phyloP scores from a whole-genome alignment of 2,888 invertebrate species.

The Epicampocera succincta region DNA sequence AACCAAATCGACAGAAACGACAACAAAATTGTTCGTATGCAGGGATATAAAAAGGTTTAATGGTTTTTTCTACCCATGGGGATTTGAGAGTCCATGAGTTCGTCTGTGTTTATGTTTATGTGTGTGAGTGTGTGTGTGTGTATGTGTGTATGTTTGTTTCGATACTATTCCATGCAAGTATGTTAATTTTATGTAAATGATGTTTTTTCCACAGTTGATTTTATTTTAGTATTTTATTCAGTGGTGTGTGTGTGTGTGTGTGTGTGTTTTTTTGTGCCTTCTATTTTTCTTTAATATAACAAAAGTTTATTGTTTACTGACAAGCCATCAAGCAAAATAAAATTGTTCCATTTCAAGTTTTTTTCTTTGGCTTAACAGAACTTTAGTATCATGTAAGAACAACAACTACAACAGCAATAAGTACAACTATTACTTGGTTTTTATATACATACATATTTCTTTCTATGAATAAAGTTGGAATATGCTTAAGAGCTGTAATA shows the following conservation, averaged over 20 bases:
- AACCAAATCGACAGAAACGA: conserved; percentile 35
- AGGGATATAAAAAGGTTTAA: conserved; percentile 19
- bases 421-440: conserved; percentile 23
- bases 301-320: conserved; percentile 63
- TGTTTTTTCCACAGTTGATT: conserved; percentile 53
- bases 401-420: conserved; percentile 17
- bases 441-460: conserved; percentile 49
- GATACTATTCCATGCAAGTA: conserved; percentile 42
- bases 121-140: not conserved
- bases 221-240: conserved; percentile 48
- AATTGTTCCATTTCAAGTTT: conserved; percentile 28
- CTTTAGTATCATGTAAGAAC: conserved; percentile 39
- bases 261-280: not conserved
- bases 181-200: conserved; percentile 68
- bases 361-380: conserved; percentile 25
- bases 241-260: no score
- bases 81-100: not conserved
- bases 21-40: conserved; percentile 36
- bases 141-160: conserved; percentile 6
- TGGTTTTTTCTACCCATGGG: not conserved
- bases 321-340: conserved; percentile 53
- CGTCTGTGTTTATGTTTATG: not conserved
- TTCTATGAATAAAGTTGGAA: conserved; percentile 11
- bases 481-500: conserved; percentile 45
- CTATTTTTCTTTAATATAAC: conserved; percentile 42